phyloP scores from a whole-genome alignment of 2,888 invertebrate species.

The Apamea sordens region DNA sequence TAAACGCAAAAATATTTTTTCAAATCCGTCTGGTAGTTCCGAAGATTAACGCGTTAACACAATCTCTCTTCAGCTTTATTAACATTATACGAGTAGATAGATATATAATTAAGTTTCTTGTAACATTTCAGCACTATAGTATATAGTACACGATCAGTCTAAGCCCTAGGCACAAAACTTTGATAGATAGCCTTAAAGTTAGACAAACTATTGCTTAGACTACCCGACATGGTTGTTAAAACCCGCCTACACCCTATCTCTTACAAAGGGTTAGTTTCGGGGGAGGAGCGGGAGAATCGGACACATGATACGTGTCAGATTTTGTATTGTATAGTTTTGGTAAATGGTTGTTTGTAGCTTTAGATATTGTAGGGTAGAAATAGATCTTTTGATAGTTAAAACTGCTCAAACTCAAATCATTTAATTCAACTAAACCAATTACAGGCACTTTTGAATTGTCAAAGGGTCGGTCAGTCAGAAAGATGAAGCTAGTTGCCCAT shows the following conservation, averaged over 20 bases:
- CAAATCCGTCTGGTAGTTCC: too few relatives aligned
- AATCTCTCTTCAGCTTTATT: background rate
- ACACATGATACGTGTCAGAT: conserved; percentile 20
- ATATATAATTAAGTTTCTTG: background rate
- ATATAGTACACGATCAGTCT: conserved; percentile 22
- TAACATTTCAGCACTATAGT: background rate
- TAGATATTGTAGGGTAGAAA: background rate
- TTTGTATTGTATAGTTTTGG: conserved; percentile 27
- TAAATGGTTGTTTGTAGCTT: background rate
- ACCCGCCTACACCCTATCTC: conserved; percentile 14
- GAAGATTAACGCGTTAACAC: too few relatives aligned
- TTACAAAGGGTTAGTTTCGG: conserved; percentile 30
- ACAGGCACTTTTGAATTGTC: too few relatives aligned
- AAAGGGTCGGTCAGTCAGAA: too few relatives aligned
- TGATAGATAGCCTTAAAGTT: conserved; percentile 32
- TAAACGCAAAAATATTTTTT: too few relatives aligned
- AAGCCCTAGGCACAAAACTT: conserved; percentile 28
- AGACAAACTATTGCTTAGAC: conserved; percentile 27
- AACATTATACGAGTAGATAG: background rate
- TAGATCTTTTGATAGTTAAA: background rate
- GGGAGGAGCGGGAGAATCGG: conserved; percentile 13
- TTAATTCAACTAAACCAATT: too few relatives aligned
- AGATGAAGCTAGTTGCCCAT: too few relatives aligned
- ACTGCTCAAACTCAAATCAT: too few relatives aligned
- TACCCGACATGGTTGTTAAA: conserved; percentile 17